phyloP scores from a whole-genome alignment of 1,140 invertebrate genomes.

The Zaprionus capensis region DNA sequence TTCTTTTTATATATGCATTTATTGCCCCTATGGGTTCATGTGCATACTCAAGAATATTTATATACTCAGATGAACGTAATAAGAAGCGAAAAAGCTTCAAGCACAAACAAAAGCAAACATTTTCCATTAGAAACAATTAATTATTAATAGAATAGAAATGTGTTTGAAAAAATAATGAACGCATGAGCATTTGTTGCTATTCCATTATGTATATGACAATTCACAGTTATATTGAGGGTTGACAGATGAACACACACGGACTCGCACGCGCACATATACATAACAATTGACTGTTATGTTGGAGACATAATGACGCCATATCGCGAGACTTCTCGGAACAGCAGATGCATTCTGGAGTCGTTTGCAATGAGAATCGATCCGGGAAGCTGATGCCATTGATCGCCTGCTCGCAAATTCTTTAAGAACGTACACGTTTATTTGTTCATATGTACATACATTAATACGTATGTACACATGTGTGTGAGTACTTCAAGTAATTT shows the following conservation, averaged over 20 bases:
- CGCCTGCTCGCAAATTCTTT: conserved; percentile 8
- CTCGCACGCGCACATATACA: neutral
- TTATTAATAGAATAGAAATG: conserved; percentile 45
- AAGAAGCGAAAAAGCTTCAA: conserved; percentile 43
- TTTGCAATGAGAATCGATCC: conserved; percentile 16
- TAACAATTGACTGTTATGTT: conserved; percentile 15
- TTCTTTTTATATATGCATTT: conserved; percentile 48
- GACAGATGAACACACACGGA: neutral
- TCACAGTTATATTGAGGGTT: conserved; percentile 2
- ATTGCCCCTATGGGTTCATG: conserved; percentile 29
- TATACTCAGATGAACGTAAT: conserved; percentile 34
- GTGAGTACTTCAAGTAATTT: neutral
- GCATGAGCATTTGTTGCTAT: neutral
- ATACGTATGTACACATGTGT: conserved; percentile 2
- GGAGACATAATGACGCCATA: conserved; percentile 53
- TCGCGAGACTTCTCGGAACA: neutral
- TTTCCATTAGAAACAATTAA: conserved; percentile 65
- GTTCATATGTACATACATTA: neutral
- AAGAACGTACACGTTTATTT: neutral
- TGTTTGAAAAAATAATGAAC: conserved; percentile 8
- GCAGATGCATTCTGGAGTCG: conserved; percentile 11
- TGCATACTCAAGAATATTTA: conserved; percentile 19
- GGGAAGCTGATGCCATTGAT: conserved; percentile 28
- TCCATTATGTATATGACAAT: conserved; percentile 4
- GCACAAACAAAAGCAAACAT: conserved; percentile 63